phyloP scores from a whole-genome alignment of 2,797 vertebrate species.

The Sebastes flavidus region DNA sequence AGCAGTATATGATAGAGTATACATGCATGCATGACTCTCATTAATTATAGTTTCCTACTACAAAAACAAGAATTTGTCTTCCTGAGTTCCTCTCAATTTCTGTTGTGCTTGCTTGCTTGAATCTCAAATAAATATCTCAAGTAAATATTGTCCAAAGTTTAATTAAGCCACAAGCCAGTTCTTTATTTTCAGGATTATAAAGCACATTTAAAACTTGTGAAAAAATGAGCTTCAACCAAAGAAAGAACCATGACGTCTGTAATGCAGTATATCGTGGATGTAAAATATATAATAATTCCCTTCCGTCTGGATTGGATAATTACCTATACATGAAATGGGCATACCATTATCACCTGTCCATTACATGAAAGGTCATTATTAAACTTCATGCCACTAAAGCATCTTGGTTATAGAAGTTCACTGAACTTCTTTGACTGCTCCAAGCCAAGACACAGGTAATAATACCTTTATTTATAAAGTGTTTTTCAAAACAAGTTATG shows the following conservation, averaged over 20 bases:
- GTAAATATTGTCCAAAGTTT: background rate
- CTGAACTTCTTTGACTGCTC: background rate
- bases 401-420: background rate
- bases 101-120: background rate
- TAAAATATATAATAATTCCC: background rate
- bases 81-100: background rate
- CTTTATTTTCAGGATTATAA: background rate
- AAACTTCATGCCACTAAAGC: background rate
- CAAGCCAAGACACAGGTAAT: background rate
- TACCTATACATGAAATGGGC: background rate
- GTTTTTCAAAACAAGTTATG: background rate
- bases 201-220: background rate
- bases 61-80: constrained; percentile 3
- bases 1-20: background rate
- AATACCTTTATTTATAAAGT: background rate
- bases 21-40: constrained; percentile 20
- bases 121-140: background rate
- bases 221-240: background rate
- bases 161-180: background rate
- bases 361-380: background rate
- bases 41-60: constrained; percentile 18
- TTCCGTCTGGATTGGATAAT: background rate
- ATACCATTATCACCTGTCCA: background rate
- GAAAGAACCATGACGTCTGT: background rate
- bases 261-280: background rate